These are phyloP conservation scores for Nannospalax galili DNA, from an alignment of 2,113 vertebrate genomes.

Conservation along the genomic window DNA sequence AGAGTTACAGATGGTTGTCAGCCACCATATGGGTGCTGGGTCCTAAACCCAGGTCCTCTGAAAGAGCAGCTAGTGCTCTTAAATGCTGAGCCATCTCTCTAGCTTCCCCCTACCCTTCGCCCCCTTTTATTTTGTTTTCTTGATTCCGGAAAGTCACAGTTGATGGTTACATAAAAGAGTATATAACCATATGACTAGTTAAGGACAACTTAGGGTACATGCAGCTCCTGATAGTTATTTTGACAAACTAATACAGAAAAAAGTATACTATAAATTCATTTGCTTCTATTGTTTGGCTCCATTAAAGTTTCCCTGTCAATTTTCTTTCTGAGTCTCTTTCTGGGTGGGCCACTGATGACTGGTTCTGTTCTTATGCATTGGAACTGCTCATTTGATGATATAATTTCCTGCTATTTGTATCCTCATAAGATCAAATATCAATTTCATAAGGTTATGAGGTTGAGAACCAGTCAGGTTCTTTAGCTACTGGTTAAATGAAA, in stretches of 20 bases:
- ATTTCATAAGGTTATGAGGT: neutral
- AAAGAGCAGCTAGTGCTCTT: too few relatives aligned
- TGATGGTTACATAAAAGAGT: neutral
- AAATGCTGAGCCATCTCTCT: too few relatives aligned
- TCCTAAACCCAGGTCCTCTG: too few relatives aligned
- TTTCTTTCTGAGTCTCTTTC: neutral
- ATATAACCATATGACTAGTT: neutral
- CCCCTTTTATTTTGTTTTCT: neutral
- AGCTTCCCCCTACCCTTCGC: too few relatives aligned
- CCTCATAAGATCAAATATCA: neutral
- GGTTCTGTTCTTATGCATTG: neutral
- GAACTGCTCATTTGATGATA: neutral
- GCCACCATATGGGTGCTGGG: too few relatives aligned
- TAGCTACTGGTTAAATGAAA: neutral
- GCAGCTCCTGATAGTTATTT: neutral
- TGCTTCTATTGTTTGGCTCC: neutral
- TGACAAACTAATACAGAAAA: neutral
- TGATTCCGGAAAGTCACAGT: neutral
- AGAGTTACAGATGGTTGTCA: too few relatives aligned
- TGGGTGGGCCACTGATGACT: neutral
- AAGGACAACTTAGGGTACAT: neutral
- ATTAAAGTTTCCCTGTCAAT: neutral
- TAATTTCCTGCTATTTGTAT: neutral
- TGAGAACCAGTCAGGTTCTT: neutral
- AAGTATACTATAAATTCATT: neutral